These are phyloP conservation scores for Macquaria ambigua DNA, from an alignment of 2,113 vertebrate species.

Conservation along the genomic window DNA sequence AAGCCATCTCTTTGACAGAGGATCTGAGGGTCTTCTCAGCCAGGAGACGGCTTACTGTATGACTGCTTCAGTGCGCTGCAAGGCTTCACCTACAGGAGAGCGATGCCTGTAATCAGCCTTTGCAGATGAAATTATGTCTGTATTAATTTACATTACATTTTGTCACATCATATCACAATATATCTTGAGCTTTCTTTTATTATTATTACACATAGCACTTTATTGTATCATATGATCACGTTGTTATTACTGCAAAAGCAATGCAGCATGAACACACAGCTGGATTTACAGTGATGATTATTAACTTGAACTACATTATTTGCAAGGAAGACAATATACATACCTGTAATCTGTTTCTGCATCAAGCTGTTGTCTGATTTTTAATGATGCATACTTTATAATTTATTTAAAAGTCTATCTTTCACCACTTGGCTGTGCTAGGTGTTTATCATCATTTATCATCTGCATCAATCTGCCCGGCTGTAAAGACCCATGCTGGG, in stretches of 20 bases:
- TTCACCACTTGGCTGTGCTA: slow-evolving; percentile 58
- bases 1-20: slow-evolving; percentile 79
- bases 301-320: slow-evolving; percentile 62
- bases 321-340: slow-evolving; percentile 62
- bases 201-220: slow-evolving; percentile 57
- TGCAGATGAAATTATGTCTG: slow-evolving; percentile 58
- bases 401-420: slow-evolving; percentile 79
- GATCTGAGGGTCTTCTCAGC: slow-evolving; percentile 74
- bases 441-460: slow-evolving; percentile 79
- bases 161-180: slow-evolving; percentile 60
- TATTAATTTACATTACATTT: slow-evolving; percentile 62
- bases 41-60: slow-evolving; percentile 41
- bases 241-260: slow-evolving; percentile 64
- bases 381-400: slow-evolving; percentile 77
- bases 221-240: slow-evolving; percentile 66
- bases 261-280: slow-evolving; percentile 63
- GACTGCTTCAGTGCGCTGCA: slow-evolving; percentile 42
- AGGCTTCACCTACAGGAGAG: slow-evolving; percentile 64
- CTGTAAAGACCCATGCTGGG: slow-evolving; percentile 70
- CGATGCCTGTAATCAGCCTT: slow-evolving; percentile 58
- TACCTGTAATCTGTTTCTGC: slow-evolving; percentile 68
- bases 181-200: slow-evolving; percentile 46
- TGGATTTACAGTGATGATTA: slow-evolving; percentile 78
- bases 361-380: slow-evolving; percentile 68
- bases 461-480: slow-evolving; percentile 73